Base-by-base conservation (phyloP, 2,888 invertebrate species). In the Sinotaia quadrata region DNA sequence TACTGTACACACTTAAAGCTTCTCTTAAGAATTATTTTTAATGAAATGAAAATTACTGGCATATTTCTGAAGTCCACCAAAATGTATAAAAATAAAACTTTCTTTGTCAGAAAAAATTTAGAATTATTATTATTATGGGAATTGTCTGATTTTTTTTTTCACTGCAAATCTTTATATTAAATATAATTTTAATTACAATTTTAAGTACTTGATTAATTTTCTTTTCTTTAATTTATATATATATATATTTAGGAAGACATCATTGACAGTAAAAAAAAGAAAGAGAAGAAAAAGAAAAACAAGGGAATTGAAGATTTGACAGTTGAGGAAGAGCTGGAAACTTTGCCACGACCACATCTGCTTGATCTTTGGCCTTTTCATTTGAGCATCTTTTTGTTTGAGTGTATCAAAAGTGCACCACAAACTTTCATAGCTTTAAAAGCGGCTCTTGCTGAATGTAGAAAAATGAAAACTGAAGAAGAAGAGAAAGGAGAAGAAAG, bases 301-400 rank as follows among this genome's bases (percentile, higher is more conserved):
- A 73, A 72, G 82, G 83, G 34, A 21, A 73, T 73, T 87, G 90
- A 75, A 88, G 91, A 82, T 85, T 89, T 71, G 47, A 69, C 77
- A 58, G 82, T 81, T 59, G 79, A 81, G 67, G 80, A 78, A 24
- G 78, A 77, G 29, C 71, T 85, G 15, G 71, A 78, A 1, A 58
- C 75, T 0, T 73, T 87, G 15, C 85, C 82, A 15, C 76, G 76
- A 41, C 87, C 87, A 7, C 72, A 72, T 24, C 5, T 84, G 2
- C 66, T 73, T 29, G 76, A 79, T 37, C 72, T 85, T 5, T 82
- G 85, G 81, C 83, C 83, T 1, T 70, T 83, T 47, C 74, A 72
- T n/a, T 63, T 85, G 18, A 68, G 75, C 10, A 36, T 71, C 0
- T 81, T 77, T 63, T 33, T 76, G 15, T 67, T 81, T 8, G 62